phyloP scores from a whole-genome alignment of 2,797 vertebrate species.

The Coreius guichenoti region DNA sequence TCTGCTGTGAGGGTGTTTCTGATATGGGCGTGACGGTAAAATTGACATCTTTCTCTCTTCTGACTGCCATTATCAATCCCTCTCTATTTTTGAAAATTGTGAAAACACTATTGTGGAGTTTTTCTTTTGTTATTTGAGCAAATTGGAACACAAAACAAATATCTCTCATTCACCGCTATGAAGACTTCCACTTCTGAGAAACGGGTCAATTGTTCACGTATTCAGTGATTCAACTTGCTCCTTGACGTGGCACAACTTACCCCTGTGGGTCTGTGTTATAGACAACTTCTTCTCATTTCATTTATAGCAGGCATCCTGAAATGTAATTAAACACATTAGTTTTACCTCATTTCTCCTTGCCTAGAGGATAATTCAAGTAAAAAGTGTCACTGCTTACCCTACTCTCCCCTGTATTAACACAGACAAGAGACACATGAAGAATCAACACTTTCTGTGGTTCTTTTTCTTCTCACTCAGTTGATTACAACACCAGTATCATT shows the following conservation, averaged over 20 bases:
- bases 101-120: too few relatives aligned
- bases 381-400: background rate
- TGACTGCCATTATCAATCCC: too few relatives aligned
- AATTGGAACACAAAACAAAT: too few relatives aligned
- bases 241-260: background rate
- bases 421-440: slow-evolving; percentile 11
- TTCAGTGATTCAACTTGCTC: background rate
- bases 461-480: slow-evolving; percentile 8
- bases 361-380: slow-evolving; percentile 2
- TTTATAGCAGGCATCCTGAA: background rate
- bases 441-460: slow-evolving; percentile 2
- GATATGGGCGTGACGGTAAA: too few relatives aligned
- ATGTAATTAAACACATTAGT: slow-evolving; percentile 6
- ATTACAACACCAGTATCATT: slow-evolving; percentile 24
- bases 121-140: too few relatives aligned
- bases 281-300: background rate
- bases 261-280: background rate
- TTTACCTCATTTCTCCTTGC: slow-evolving; percentile 8
- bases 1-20: too few relatives aligned
- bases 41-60: too few relatives aligned
- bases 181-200: too few relatives aligned
- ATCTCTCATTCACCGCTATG: too few relatives aligned
- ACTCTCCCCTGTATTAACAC: background rate
- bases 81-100: too few relatives aligned
- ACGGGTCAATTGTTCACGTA: too few relatives aligned